Evolutionary conservation across 1,140 invertebrate species (phyloP), one percentile per base, ranked within the genome.

Genomic region (Microplitis mediator): DNA sequence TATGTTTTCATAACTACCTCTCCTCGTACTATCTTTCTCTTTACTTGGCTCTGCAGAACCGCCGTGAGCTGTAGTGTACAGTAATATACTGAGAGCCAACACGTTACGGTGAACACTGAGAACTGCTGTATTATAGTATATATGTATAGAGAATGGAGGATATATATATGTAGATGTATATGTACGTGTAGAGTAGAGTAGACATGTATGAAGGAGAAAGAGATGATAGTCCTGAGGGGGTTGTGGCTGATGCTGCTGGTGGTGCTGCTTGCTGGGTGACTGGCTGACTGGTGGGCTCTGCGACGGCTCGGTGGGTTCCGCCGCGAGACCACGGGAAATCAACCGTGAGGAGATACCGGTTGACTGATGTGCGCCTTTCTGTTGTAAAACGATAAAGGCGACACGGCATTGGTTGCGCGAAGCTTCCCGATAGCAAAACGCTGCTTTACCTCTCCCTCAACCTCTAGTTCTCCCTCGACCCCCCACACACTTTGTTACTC

Each of bases 281-380:
- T 45, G 13, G 11, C 11, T 14, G 50, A 36, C 51, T 9, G 73
- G 54, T 45, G 56, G 14, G 56, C 23, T 58, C 56, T 58, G 56
- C 56, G 56, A 58, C 72, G 75, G 70, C 66, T 74, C 63, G 74
- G 77, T 60, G 79, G 77, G 76, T 77, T 77, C 79, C 78, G 75
- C 77, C 77, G 81, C 81, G 85, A 45, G 39, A 76, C 84, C 82
- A 85, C 85, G 84, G 86, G 85, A 87, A 87, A 87, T 87, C 85
- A 87, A 87, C 78, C 85, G 86, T 87, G 85, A 87, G 86, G 84
- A 87, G 86, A 87, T 87, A 87, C 82, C 84, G 82, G 82, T 85
- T 87, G 86, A 87, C 85, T 87, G 86, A 87, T 87, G 86, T 84
- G 85, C 85, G 82, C 85, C 84, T 87, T 87, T 87, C 85, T 87